Conservation (phyloP, 2,797 vertebrate genomes). For the Tarsius wallacei region DNA sequence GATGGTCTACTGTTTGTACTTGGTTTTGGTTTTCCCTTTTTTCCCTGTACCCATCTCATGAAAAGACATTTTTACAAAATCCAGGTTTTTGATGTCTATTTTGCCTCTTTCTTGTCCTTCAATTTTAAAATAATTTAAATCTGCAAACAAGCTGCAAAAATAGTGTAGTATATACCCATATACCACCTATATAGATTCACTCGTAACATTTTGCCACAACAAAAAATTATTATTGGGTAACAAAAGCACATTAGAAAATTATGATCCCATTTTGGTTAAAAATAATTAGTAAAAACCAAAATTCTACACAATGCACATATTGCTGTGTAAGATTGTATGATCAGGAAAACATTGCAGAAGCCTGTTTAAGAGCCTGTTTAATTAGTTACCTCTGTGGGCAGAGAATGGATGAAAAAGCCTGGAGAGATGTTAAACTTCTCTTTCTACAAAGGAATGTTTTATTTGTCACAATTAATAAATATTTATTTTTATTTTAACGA, state of each 20-base stretch:
- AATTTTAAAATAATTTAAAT: background rate
- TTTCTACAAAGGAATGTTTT: background rate
- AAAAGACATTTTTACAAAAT: background rate
- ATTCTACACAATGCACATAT: background rate
- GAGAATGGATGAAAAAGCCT: background rate
- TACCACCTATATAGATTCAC: too few species aligned
- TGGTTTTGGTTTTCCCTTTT: background rate
- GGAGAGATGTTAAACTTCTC: background rate
- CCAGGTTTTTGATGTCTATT: background rate
- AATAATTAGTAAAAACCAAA: background rate
- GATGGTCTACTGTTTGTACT: background rate
- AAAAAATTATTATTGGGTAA: background rate
- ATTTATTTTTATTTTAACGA: background rate
- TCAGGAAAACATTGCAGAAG: background rate
- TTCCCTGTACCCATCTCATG: background rate
- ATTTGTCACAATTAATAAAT: background rate
- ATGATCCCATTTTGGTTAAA: background rate
- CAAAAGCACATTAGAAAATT: background rate
- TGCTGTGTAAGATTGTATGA: background rate
- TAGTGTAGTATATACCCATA: background rate
- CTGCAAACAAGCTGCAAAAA: background rate
- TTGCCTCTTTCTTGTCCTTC: background rate
- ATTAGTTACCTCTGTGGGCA: background rate
- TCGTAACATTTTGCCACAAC: background rate
- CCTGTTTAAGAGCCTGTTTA: background rate